Evolutionary conservation across 1,140 invertebrate species (phyloP).

Genomic region (Drosophila ironensis): DNA sequence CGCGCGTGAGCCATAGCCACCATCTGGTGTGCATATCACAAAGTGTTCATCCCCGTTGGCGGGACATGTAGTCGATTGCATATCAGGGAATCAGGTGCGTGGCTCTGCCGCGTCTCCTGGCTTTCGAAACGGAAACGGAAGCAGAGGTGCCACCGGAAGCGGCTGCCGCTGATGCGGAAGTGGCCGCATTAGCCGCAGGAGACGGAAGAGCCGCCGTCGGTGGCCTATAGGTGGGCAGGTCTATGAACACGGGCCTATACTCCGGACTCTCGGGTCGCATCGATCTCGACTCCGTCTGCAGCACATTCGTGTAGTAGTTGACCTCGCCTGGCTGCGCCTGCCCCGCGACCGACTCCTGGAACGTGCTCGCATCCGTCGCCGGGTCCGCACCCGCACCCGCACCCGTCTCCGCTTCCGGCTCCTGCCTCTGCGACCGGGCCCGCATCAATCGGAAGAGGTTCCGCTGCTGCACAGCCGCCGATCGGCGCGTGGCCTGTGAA

Average conservation of each 20-base stretch:
- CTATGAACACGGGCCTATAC: constrained; percentile 71
- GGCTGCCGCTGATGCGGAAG: background rate
- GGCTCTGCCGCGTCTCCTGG: constrained; percentile 40
- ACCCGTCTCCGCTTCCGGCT: background rate
- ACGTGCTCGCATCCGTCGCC: no score
- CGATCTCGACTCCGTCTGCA: constrained; percentile 59
- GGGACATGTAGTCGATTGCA: background rate
- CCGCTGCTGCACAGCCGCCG: constrained; percentile 32
- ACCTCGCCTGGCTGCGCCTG: constrained; percentile 36
- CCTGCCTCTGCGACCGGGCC: constrained; percentile 33
- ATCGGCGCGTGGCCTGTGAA: constrained; percentile 5
- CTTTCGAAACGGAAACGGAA: constrained; percentile 7
- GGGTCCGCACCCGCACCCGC: no score
- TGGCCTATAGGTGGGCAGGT: constrained; percentile 76
- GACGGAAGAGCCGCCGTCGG: background rate
- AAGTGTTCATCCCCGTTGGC: constrained; percentile 49
- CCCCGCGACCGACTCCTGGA: background rate
- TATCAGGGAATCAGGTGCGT: constrained; percentile 7
- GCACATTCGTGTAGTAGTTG: constrained; percentile 70
- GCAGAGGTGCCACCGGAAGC: background rate
- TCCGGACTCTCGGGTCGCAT: constrained; percentile 70
- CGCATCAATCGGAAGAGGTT: constrained; percentile 68
- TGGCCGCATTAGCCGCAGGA: no score
- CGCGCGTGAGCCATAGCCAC: constrained; percentile 22
- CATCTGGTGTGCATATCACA: constrained; percentile 58